Evolutionary conservation across 2,113 vertebrate species (phyloP).

Genomic region (Genyomyrus donnyi): DNA sequence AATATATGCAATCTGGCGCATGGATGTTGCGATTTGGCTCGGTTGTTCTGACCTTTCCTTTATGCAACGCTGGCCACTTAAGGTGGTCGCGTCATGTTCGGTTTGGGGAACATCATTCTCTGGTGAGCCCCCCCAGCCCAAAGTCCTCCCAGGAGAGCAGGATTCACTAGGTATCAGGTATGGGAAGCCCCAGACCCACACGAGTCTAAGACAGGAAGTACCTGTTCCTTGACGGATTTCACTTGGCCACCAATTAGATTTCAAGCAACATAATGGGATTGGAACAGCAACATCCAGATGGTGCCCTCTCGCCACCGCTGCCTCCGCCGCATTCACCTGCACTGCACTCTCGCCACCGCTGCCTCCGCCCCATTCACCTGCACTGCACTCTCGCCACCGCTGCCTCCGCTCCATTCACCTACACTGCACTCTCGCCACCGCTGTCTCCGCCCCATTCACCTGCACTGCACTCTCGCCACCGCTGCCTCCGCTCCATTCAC

Average conservation of each 20-base stretch:
- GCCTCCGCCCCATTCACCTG: too few species aligned
- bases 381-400: too few species aligned
- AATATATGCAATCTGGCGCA: slow-evolving; percentile 27
- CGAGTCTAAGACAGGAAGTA: background rate
- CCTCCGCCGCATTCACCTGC: too few species aligned
- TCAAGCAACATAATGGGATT: slow-evolving; percentile 53
- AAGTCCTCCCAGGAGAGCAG: background rate
- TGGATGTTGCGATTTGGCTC: slow-evolving; percentile 20
- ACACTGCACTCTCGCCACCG: too few species aligned
- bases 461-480: too few species aligned
- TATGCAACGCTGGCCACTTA: slow-evolving; percentile 3
- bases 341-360: too few species aligned
- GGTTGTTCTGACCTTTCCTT: slow-evolving; percentile 22
- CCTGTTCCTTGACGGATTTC: slow-evolving; percentile 29
- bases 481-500: too few species aligned
- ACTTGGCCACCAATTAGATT: slow-evolving; percentile 40
- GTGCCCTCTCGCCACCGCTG: background rate
- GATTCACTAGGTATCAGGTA: background rate
- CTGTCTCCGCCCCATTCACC: too few species aligned
- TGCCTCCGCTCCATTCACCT: too few species aligned
- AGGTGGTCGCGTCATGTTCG: background rate
- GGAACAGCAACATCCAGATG: slow-evolving; percentile 49
- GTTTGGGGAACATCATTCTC: background rate
- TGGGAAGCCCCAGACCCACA: background rate
- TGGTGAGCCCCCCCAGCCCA: background rate